Percentiles rank a stretch among this genome's conserved stretches.
These are phyloP conservation scores for Pachliopta kotzebuea DNA, from an alignment of 2,888 invertebrate genomes.

Conservation along the genomic window DNA sequence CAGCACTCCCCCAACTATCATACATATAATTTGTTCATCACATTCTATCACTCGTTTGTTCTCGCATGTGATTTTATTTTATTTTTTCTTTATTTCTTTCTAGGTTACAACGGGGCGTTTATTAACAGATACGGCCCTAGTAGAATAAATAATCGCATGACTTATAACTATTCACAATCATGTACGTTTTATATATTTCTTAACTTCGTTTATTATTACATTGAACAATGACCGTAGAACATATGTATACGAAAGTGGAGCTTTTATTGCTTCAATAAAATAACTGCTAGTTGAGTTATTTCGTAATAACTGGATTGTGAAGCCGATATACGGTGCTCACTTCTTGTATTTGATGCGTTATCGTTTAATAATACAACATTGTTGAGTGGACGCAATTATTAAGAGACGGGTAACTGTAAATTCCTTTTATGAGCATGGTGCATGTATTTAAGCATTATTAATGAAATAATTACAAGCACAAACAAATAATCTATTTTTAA, in stretches of 20 bases:
- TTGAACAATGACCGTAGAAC: slow-evolving; percentile 23
- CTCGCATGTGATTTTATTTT: slow-evolving; percentile 52
- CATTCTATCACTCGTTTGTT: slow-evolving; percentile 22
- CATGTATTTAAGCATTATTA: slow-evolving; percentile 6
- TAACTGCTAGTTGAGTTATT: slow-evolving; percentile 10
- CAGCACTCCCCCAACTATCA: slow-evolving; percentile 7
- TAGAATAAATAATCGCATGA: slow-evolving; percentile 63
- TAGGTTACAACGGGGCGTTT: slow-evolving; percentile 66
- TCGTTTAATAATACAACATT: slow-evolving; percentile 54
- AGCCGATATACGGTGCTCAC: slow-evolving; percentile 34
- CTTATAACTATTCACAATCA: slow-evolving; percentile 63
- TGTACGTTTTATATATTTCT: slow-evolving; percentile 55
- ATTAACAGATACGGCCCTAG: slow-evolving; percentile 70
- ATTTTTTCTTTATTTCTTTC: slow-evolving; percentile 49
- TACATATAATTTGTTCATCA: slow-evolving; percentile 3
- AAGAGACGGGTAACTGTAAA: slow-evolving; percentile 40
- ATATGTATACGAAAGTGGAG: not conserved
- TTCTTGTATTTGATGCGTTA: slow-evolving; percentile 40
- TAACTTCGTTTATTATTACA: slow-evolving; percentile 7
- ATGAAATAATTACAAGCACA: not conserved
- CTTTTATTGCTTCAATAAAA: slow-evolving; percentile 16
- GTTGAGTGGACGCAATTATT: slow-evolving; percentile 50
- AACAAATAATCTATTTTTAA: not conserved
- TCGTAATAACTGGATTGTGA: slow-evolving; percentile 31
- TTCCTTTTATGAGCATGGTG: slow-evolving; percentile 25